Conservation (phyloP, 2,888 invertebrate species). For the Trissolcus brochymenae region DNA sequence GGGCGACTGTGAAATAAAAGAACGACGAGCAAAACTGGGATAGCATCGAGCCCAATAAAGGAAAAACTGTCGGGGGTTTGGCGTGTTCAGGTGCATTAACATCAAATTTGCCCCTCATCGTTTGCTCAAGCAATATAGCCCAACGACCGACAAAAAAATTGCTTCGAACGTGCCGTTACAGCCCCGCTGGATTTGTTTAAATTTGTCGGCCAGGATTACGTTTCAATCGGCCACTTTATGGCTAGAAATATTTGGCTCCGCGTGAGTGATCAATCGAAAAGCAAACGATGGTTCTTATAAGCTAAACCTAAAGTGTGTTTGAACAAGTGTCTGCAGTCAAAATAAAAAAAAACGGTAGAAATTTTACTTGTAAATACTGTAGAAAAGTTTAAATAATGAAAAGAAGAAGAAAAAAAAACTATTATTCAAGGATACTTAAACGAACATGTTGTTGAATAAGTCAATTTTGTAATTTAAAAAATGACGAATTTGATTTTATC, state of each 20-base stretch:
- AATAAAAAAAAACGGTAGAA: neutral
- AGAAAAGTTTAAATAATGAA: too few relatives aligned
- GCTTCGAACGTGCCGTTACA: conserved; percentile 10
- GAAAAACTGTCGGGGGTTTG: conserved; percentile 31
- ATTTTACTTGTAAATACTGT: neutral
- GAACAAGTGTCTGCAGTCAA: neutral
- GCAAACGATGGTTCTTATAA: too few relatives aligned
- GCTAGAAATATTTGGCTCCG: conserved; percentile 11
- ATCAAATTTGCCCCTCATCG: conserved; percentile 47
- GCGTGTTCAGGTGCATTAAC: conserved; percentile 59
- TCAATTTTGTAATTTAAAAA: too few relatives aligned
- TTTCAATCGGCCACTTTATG: conserved; percentile 20
- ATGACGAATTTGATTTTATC: too few relatives aligned
- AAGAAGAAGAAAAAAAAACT: too few relatives aligned
- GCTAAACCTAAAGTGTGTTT: too few relatives aligned
- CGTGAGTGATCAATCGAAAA: neutral
- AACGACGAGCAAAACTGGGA: conserved; percentile 33
- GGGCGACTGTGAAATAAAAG: conserved; percentile 45
- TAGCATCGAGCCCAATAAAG: conserved; percentile 35
- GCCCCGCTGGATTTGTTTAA: conserved; percentile 30
- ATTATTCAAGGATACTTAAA: too few relatives aligned
- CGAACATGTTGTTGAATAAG: too few relatives aligned
- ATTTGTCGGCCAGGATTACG: conserved; percentile 16
- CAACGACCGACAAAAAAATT: conserved; percentile 5
- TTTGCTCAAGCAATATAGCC: conserved; percentile 34